Percentiles rank a stretch among this genome's conserved stretches.
These are phyloP conservation scores for Haplochromis burtoni DNA, from an alignment of 2,113 vertebrate species.

Conservation along the genomic window DNA sequence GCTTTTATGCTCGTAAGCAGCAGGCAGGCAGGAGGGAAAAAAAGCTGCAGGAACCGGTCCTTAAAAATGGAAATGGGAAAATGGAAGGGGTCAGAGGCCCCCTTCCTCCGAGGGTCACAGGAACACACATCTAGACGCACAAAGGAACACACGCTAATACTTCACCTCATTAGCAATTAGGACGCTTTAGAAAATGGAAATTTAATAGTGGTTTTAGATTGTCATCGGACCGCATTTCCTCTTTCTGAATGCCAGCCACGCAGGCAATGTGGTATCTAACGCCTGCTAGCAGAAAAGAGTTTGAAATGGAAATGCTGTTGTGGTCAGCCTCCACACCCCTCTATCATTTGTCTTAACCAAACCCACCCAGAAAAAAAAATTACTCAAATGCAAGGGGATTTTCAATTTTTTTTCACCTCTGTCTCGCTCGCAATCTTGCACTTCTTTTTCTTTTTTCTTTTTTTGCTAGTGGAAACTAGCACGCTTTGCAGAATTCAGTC, in stretches of 20 bases:
- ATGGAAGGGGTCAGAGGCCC: conserved; percentile 35
- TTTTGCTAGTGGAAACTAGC: conserved; percentile 62
- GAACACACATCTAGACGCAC: neutral
- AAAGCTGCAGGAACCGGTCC: neutral
- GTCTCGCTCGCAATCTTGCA: neutral
- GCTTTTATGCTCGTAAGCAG: neutral
- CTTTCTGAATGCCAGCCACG: conserved; percentile 3
- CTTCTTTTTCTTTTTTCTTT: neutral
- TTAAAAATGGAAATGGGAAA: neutral
- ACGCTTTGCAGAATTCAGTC: conserved; percentile 62
- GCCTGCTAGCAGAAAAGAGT: conserved; percentile 26
- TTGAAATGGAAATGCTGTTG: conserved; percentile 61
- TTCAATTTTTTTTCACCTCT: conserved; percentile 37
- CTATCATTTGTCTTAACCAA: conserved; percentile 55
- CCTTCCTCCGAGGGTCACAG: conserved; percentile 1
- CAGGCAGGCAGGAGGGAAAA: neutral
- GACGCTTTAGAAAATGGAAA: conserved; percentile 66
- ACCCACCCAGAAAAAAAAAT: conserved; percentile 58
- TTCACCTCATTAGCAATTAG: conserved; percentile 66
- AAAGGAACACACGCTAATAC: conserved; percentile 18
- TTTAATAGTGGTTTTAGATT: conserved; percentile 58
- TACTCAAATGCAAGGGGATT: conserved; percentile 50
- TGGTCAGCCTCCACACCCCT: conserved; percentile 54
- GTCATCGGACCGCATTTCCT: conserved; percentile 39
- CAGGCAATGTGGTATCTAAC: conserved; percentile 6